Base-by-base conservation (phyloP, 2,113 vertebrate genomes). In the Gambusia affinis region DNA sequence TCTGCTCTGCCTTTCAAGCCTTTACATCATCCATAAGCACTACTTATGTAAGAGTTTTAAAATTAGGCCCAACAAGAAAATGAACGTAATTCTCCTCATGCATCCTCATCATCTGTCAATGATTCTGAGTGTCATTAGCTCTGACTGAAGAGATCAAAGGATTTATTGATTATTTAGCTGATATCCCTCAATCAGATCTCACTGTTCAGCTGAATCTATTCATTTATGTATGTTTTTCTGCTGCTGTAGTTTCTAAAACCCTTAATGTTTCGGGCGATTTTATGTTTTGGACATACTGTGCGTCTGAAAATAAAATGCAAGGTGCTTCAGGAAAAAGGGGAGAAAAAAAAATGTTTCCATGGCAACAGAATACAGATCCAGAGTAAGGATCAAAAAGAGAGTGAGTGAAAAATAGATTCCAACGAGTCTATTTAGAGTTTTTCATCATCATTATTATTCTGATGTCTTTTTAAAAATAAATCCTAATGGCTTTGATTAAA, bases 311-410 rank as follows among this genome's bases (percentile, higher is more conserved):
- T 85, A 85, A 90, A 90, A 92, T 84, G 84, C 84, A 83, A 90
- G 82, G 83, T 90, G 85, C 88, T 87, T 84, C 54, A 78, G 64
- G 30, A 39, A 67, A 78, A 81, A 47, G 35, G 17, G 3, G 10
- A 42, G 3, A 8, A 51, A 83, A 78, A 72, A 69, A 70, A 87
- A 69, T 24, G 90, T 94, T 93, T 72, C 92, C 89, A 94, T 92
- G 89, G 90, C 82, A 93, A 94, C 92, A 42, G 80, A 92, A 93
- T 82, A 90, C 88, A 89, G 91, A 89, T 85, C 82, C 81, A 67
- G 84, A 60, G 84, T 87, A 85, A 72, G 42, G 71, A 91, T 91
- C 64, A 86, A 78, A 79, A 79, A 86, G 60, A 74, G 82, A 87
- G 75, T 73, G 91, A 85, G 86, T 69, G 89, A 89, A 87, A 92